Evolutionary conservation across 2,797 vertebrate species (phyloP).

Genomic region (Ceyx erithaca): DNA sequence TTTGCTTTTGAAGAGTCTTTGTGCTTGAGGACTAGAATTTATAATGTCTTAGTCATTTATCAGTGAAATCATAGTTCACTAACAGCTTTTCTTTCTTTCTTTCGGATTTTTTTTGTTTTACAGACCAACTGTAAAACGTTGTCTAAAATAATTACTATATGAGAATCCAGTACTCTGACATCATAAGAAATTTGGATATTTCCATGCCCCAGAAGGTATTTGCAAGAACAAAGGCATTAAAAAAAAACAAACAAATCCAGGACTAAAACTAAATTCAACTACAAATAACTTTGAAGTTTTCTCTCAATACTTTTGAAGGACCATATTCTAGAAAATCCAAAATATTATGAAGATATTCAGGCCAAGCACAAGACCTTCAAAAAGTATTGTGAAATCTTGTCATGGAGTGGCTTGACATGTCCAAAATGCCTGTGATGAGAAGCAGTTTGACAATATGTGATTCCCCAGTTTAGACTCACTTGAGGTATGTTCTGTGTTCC

Average conservation of each 20-base stretch:
- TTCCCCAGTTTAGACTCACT: slow-evolving; percentile 51
- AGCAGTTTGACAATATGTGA: neutral
- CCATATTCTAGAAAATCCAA: neutral
- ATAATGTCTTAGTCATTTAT: slow-evolving; percentile 37
- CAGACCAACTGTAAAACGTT: neutral
- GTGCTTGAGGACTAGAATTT: slow-evolving; percentile 34
- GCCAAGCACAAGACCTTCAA: neutral
- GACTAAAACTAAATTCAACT: neutral
- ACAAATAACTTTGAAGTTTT: neutral
- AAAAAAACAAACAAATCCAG: neutral
- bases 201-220: neutral
- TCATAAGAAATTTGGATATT: neutral
- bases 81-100: neutral
- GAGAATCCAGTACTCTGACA: neutral
- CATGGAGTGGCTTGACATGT: neutral
- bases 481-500: neutral
- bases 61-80: slow-evolving; percentile 4
- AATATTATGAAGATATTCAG: neutral
- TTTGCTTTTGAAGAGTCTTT: slow-evolving; percentile 42
- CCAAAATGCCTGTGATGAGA: neutral
- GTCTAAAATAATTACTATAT: neutral
- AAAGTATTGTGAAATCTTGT: neutral
- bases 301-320: neutral
- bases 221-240: neutral
- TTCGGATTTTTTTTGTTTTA: neutral